Percentiles rank a stretch among this genome's conserved stretches.
Evolutionary conservation across 2,797 vertebrate species (phyloP).

Genomic region (Staurois parvus): DNA sequence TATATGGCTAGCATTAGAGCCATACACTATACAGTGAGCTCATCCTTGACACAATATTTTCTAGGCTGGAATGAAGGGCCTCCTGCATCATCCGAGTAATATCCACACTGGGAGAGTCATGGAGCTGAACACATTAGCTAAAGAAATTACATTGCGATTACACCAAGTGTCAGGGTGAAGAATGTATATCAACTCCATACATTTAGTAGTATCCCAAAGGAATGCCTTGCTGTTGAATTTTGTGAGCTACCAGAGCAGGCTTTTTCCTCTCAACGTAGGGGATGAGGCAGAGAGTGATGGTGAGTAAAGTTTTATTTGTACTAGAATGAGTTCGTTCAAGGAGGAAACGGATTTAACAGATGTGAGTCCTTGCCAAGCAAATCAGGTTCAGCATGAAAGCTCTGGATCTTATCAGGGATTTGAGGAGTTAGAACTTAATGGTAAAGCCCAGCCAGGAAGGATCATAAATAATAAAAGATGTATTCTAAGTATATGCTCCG

Average conservation of each 20-base stretch:
- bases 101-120: conserved; percentile 17
- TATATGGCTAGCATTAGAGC: background rate
- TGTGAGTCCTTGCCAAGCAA: conserved; percentile 35
- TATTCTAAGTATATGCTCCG: background rate
- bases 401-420: conserved; percentile 37
- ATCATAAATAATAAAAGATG: conserved; percentile 6
- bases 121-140: background rate
- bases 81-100: background rate
- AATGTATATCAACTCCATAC: background rate
- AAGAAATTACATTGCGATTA: conserved; percentile 16
- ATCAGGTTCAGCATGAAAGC: conserved; percentile 40
- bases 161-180: background rate
- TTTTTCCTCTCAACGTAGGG: conserved; percentile 15
- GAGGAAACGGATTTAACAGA: conserved; percentile 42
- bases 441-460: conserved; percentile 4
- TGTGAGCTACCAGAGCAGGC: background rate
- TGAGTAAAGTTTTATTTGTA: conserved; percentile 41
- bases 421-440: conserved; percentile 22
- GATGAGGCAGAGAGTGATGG: conserved; percentile 10
- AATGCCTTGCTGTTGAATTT: conserved; percentile 7
- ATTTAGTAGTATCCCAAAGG: conserved; percentile 10
- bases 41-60: background rate
- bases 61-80: background rate
- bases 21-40: background rate
- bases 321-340: conserved; percentile 38